These are phyloP conservation scores for Terrapene triunguis DNA, from an alignment of 2,113 vertebrate genomes.

Conservation along the genomic window DNA sequence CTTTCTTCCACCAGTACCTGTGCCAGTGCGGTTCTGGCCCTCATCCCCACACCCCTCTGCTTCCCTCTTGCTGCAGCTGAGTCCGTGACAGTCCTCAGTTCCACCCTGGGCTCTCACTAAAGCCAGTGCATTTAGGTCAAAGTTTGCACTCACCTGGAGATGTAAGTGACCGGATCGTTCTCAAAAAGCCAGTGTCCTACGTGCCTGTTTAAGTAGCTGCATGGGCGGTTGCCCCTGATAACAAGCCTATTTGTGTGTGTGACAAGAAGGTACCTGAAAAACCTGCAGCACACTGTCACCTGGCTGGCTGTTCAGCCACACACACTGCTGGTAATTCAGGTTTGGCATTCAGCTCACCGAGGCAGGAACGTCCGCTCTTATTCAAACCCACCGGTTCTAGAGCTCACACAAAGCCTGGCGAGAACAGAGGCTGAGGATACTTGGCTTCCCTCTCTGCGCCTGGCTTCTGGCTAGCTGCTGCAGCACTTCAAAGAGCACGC, in stretches of 20 bases:
- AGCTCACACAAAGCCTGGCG: neutral
- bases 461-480: neutral
- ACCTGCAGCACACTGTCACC: conserved; percentile 72
- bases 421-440: neutral
- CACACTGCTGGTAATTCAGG: conserved; percentile 78
- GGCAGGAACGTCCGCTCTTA: conserved; percentile 32
- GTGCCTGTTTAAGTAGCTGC: conserved; percentile 71
- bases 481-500: conserved; percentile 9
- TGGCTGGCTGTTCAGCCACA: conserved; percentile 38
- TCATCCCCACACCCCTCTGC: neutral
- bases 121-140: neutral
- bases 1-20: neutral
- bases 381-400: neutral
- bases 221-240: conserved; percentile 27
- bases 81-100: neutral
- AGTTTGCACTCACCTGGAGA: conserved; percentile 69
- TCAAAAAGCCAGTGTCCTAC: conserved; percentile 1
- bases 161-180: neutral
- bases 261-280: conserved; percentile 82
- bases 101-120: neutral
- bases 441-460: neutral
- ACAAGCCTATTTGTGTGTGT: conserved; percentile 48
- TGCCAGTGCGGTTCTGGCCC: neutral
- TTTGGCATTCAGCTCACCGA: conserved; percentile 60
- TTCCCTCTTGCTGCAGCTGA: neutral